phyloP scores from a whole-genome alignment of 2,113 vertebrate genomes.

The Meleagris gallopavo region DNA sequence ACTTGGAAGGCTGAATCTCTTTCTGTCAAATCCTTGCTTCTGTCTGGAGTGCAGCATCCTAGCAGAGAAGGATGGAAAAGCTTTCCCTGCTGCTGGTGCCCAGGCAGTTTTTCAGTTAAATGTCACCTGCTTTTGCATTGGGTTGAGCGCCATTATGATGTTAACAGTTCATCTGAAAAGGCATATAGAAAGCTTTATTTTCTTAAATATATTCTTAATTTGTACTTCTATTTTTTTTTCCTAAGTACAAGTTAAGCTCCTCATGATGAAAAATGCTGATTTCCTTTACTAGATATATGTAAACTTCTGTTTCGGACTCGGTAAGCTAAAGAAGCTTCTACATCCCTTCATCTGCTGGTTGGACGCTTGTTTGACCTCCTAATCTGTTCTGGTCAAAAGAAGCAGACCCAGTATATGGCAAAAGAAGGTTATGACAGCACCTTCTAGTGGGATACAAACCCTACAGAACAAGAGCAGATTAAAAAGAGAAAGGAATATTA shows the following conservation, averaged over 20 bases:
- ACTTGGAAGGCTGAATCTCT: background rate
- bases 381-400: background rate
- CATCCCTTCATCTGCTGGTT: background rate
- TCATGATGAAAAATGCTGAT: background rate
- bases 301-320: background rate
- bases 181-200: background rate
- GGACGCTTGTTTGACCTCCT: background rate
- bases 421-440: too few species aligned
- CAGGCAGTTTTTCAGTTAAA: background rate
- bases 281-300: background rate
- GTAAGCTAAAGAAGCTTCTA: background rate
- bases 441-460: too few species aligned
- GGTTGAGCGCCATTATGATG: background rate
- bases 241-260: background rate
- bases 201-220: background rate
- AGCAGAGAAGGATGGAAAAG: background rate
- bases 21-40: background rate
- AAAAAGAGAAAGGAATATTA: too few species aligned
- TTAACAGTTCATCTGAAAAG: background rate
- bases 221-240: background rate
- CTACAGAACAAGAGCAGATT: too few species aligned
- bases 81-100: background rate
- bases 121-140: background rate
- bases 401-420: background rate
- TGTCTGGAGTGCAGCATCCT: background rate